These are phyloP conservation scores for Imbricaverruca yamaguchii DNA, from an alignment of 2,888 invertebrate genomes.

Conservation along the genomic window DNA sequence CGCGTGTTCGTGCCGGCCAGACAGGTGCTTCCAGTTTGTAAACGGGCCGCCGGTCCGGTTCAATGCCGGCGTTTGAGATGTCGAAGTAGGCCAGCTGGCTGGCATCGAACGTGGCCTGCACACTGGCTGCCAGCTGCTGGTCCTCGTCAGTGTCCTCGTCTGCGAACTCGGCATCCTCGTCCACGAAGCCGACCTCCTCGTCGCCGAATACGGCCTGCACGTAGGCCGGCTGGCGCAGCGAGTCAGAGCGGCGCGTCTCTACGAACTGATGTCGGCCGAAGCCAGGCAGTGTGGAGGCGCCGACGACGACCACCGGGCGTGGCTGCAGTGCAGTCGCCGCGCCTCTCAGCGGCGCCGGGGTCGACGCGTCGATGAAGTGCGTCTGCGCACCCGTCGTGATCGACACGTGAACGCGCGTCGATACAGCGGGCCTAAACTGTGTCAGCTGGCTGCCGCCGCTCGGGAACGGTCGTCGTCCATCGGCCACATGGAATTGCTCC, in stretches of 20 bases:
- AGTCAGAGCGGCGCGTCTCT: not conserved
- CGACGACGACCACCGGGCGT: conserved; percentile 1
- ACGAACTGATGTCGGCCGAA: not conserved
- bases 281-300: not conserved
- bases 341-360: not conserved
- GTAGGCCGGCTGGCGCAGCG: not conserved
- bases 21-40: no score
- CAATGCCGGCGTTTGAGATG: not conserved
- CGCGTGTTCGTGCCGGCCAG: no score
- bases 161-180: not conserved
- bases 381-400: conserved; percentile 1
- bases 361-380: not conserved
- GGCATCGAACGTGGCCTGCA: not conserved
- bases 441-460: not conserved
- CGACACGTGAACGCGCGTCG: not conserved
- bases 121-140: not conserved
- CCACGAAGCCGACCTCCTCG: not conserved
- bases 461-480: not conserved
- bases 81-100: conserved; percentile 2
- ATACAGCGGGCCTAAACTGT: not conserved
- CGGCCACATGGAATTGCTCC: no score
- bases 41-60: not conserved
- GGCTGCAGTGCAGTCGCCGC: not conserved
- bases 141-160: not conserved
- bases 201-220: not conserved